phyloP scores from a whole-genome alignment of 1,140 invertebrate species.

The Melanaphis sacchari region DNA sequence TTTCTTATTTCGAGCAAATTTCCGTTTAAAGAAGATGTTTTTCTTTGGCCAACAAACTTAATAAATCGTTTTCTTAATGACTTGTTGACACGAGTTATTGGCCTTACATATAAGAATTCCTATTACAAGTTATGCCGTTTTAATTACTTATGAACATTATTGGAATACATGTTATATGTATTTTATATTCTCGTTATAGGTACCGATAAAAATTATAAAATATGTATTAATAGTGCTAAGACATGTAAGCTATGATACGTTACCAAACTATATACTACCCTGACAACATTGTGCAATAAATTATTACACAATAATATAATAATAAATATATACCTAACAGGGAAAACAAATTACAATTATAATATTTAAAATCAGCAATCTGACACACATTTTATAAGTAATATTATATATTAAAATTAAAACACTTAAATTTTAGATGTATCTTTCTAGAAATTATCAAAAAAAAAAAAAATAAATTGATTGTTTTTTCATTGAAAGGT shows the following conservation, averaged over 20 bases:
- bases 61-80: conserved; percentile 15
- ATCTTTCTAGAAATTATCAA: background rate
- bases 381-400: too few species aligned
- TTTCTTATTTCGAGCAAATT: background rate
- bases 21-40: background rate
- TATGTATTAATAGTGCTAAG: background rate
- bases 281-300: background rate
- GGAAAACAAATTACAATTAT: background rate
- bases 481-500: too few species aligned
- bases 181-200: background rate
- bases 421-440: background rate
- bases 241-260: background rate
- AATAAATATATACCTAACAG: background rate
- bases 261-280: background rate
- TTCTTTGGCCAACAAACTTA: background rate
- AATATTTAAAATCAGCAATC: background rate
- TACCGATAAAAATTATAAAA: background rate
- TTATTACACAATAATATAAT: background rate
- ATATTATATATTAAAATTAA: background rate
- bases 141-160: background rate
- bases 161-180: background rate
- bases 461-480: too few species aligned
- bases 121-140: background rate
- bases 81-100: background rate
- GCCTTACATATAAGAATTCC: background rate